Base-by-base conservation (phyloP, 53 echinoderm and acorn worm species). In the Arbacia lixula region DNA sequence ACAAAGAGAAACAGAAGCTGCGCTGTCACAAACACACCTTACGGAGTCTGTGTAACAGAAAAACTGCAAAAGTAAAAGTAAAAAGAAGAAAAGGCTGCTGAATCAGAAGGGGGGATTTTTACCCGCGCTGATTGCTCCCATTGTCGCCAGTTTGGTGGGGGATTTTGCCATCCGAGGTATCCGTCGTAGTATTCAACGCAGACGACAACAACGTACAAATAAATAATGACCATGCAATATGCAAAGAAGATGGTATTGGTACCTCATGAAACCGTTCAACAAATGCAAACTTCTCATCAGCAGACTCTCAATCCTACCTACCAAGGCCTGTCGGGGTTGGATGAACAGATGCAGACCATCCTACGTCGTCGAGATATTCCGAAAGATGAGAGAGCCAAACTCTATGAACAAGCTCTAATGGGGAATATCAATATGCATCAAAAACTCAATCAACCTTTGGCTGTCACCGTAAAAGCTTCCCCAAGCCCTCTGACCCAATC, bases 101-200 rank as follows among this genome's bases (percentile, higher is more conserved):
- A 39, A 84, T 3, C 90, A 91, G 36, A 88, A 83, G 58, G 91
- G 89, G 26, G 89, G 91, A 3, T 94, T 94, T 31, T 53, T 91
- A 12, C 37, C 83, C n/a, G 74, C 86, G 2, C 36, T 91, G 35
- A 60, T 62, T 39, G 80, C 71, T 0, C 87, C 87, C 16, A 60
- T 87, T 17, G 39, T 87, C 10, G 81, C 76, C 1, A 53, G 57
- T 22, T 10, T 87, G 28, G 80, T n/a, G n/a, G n/a, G n/a, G n/a
- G n/a, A n/a, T n/a, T n/a, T n/a, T n/a, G n/a, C n/a, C n/a, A n/a
- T n/a, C n/a, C n/a, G n/a, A n/a, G n/a, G n/a, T n/a, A n/a, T n/a
- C n/a, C n/a, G n/a, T n/a, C n/a, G n/a, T n/a, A n/a, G n/a, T n/a
- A n/a, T n/a, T n/a, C n/a, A n/a, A n/a, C n/a, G n/a, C n/a, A n/a